phyloP scores from a whole-genome alignment of 2,797 vertebrate genomes.

The Erethizon dorsatum region DNA sequence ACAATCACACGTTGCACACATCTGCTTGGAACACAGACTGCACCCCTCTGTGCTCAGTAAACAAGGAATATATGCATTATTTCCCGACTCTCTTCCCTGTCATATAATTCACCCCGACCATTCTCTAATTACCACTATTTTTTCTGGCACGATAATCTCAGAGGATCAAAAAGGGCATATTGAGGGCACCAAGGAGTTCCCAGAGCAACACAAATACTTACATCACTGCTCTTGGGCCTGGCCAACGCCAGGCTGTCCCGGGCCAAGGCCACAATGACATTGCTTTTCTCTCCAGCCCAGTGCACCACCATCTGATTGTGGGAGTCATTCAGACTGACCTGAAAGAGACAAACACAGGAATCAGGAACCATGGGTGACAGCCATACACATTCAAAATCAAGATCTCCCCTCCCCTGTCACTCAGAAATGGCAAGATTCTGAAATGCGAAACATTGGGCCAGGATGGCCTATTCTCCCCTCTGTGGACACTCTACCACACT shows the following conservation, averaged over 20 bases:
- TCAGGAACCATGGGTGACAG: background rate
- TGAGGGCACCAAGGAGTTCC: too few species aligned
- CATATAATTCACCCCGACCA: background rate
- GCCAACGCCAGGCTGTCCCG: slow-evolving; percentile 95
- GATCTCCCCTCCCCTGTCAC: background rate
- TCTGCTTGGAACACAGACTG: too few species aligned
- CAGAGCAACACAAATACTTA: slow-evolving; percentile 87
- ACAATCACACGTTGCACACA: background rate
- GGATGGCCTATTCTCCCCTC: background rate
- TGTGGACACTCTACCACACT: background rate
- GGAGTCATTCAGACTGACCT: slow-evolving; percentile 98
- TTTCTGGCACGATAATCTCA: background rate
- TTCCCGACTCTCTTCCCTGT: background rate
- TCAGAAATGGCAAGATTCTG: background rate
- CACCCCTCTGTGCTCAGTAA: background rate
- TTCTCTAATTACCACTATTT: background rate
- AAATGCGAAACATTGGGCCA: background rate
- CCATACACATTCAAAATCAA: background rate
- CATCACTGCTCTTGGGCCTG: slow-evolving; percentile 95
- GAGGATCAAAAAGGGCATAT: background rate
- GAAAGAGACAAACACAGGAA: slow-evolving; percentile 72
- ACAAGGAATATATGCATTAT: background rate
- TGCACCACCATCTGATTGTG: slow-evolving; percentile 99
- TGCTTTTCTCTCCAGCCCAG: slow-evolving; percentile 99
- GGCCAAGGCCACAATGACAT: slow-evolving; percentile 97